A percentile compares a stretch with the other conserved stretches of the same genome.
These are phyloP conservation scores for Borostomias antarcticus DNA, from an alignment of 2,797 vertebrate genomes.

Conservation along the genomic window DNA sequence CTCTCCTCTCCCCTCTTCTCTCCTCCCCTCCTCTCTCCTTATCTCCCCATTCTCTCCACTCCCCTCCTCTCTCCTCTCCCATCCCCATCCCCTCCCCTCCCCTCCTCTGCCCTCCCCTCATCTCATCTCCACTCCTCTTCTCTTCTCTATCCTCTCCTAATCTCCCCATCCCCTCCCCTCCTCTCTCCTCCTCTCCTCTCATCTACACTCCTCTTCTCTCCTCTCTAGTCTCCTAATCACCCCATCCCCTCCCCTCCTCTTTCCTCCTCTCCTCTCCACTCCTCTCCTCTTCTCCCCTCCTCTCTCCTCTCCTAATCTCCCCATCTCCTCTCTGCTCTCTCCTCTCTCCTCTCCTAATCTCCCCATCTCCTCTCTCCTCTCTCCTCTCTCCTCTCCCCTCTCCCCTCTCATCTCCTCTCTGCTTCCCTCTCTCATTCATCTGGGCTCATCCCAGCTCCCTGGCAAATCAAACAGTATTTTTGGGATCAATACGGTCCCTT, in stretches of 20 bases:
- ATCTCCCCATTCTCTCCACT: background rate
- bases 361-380: background rate
- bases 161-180: background rate
- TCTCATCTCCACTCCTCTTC: conserved; percentile 38
- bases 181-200: background rate
- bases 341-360: background rate
- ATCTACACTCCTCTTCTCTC: too few relatives aligned
- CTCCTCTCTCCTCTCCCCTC: background rate
- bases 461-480: conserved; percentile 62
- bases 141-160: too few relatives aligned
- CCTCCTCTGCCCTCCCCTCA: conserved; percentile 27
- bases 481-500: conserved; percentile 68
- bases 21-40: background rate
- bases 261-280: background rate
- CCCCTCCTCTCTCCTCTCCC: background rate
- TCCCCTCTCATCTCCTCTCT: conserved; percentile 18
- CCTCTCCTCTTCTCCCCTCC: conserved; percentile 31
- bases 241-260: background rate
- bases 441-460: conserved; percentile 36
- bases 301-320: conserved; percentile 8
- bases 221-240: conserved; percentile 12
- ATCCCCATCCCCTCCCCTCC: too few relatives aligned
- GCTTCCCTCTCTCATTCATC: conserved; percentile 17
- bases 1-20: conserved; percentile 26
- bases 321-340: conserved; percentile 28